These are phyloP conservation scores for Dolichotis patagonum DNA, from an alignment of 2,113 vertebrate genomes.

Conservation along the genomic window DNA sequence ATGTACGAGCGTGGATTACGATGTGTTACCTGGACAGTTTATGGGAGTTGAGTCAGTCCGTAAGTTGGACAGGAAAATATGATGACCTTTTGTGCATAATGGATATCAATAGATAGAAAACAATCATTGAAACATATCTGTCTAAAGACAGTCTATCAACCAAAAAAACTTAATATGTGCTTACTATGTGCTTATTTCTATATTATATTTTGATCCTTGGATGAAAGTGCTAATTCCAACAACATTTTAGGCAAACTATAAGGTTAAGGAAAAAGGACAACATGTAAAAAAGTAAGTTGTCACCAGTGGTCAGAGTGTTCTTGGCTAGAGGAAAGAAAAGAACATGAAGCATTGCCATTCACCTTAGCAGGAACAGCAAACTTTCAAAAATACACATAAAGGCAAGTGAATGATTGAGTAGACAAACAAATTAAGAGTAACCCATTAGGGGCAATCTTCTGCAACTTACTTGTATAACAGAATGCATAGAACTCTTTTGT, in stretches of 20 bases:
- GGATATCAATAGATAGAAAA: background rate
- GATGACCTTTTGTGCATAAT: background rate
- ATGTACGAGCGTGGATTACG: background rate
- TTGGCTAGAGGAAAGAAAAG: background rate
- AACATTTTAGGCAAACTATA: background rate
- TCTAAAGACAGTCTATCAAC: background rate
- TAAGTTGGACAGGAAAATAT: background rate
- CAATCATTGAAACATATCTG: background rate
- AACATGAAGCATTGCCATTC: background rate
- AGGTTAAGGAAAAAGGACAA: background rate
- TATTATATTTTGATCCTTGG: background rate
- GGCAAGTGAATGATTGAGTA: background rate
- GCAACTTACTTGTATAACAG: background rate
- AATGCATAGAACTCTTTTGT: conserved; percentile 35
- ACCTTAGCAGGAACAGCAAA: background rate
- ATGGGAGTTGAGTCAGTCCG: background rate
- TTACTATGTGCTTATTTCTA: background rate
- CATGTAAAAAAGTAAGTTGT: background rate
- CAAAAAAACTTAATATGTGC: background rate
- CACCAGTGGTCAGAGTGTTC: background rate
- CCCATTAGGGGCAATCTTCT: background rate
- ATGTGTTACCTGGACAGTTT: background rate
- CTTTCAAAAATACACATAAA: conserved; percentile 29
- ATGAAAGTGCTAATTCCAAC: background rate
- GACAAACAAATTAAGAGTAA: background rate